Evolutionary conservation across 2,113 vertebrate genomes (phyloP).

Genomic region (Ochotona curzoniae): DNA sequence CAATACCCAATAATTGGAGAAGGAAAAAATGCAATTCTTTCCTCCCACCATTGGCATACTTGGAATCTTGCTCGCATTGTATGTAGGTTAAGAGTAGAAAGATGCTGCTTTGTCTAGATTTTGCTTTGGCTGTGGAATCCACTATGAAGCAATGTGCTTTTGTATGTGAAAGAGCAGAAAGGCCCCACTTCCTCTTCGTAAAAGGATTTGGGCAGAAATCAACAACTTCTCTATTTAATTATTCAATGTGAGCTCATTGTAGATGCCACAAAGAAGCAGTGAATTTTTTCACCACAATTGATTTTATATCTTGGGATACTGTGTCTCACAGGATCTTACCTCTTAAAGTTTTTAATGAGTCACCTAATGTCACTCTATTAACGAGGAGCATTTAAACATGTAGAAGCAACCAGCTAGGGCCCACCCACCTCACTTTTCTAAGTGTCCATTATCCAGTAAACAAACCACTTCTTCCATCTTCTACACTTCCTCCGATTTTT

Average conservation of each 20-base stretch:
- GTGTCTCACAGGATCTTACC: not conserved
- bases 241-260: not conserved
- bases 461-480: not conserved
- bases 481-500: not conserved
- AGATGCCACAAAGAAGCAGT: not conserved
- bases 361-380: slow-evolving; percentile 27
- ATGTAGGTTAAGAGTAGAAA: slow-evolving; percentile 64
- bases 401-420: not conserved
- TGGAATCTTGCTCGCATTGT: slow-evolving; percentile 77
- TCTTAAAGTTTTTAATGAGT: slow-evolving; percentile 21
- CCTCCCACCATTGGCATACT: slow-evolving; percentile 81
- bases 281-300: slow-evolving; percentile 13
- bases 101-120: slow-evolving; percentile 69
- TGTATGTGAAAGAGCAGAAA: not conserved
- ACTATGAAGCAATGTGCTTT: slow-evolving; percentile 56
- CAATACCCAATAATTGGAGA: slow-evolving; percentile 49
- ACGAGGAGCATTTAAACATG: not conserved
- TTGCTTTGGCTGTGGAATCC: slow-evolving; percentile 73
- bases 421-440: not conserved
- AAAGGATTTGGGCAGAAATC: slow-evolving; percentile 48
- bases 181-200: slow-evolving; percentile 65
- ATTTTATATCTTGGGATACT: slow-evolving; percentile 15
- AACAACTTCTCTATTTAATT: not conserved
- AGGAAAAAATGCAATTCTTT: not conserved
- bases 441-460: not conserved